These are phyloP conservation scores for Callaeas wilsoni DNA, from an alignment of 2,113 vertebrate species.

Conservation along the genomic window DNA sequence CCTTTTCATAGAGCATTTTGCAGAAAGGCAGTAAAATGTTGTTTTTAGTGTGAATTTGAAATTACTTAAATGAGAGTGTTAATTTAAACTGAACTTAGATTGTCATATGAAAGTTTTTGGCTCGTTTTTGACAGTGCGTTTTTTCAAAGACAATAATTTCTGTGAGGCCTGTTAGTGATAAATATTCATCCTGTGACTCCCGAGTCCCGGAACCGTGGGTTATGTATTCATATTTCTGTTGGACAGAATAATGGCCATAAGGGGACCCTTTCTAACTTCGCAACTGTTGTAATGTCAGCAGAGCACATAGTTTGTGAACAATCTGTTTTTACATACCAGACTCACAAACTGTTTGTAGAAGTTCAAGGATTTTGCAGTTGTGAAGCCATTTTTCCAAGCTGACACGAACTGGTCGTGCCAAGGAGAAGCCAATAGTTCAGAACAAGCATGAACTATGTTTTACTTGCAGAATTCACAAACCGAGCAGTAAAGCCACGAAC, in stretches of 20 bases:
- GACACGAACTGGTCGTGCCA: not conserved
- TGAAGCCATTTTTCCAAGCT: slow-evolving; percentile 4
- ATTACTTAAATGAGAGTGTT: not conserved
- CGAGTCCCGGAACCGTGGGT: not conserved
- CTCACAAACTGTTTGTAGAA: slow-evolving; percentile 8
- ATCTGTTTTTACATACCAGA: slow-evolving; percentile 9
- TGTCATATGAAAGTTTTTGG: not conserved
- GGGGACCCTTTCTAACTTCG: not conserved
- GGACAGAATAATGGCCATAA: not conserved
- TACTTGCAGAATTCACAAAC: not conserved
- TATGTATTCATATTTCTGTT: not conserved
- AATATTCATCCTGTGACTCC: not conserved
- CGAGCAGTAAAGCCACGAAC: not conserved
- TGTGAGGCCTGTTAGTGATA: not conserved
- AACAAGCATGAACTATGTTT: not conserved
- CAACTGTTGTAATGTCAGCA: not conserved
- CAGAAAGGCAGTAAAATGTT: not conserved
- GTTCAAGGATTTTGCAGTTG: slow-evolving; percentile 49
- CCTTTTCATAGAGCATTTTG: not conserved
- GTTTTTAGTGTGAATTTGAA: not conserved
- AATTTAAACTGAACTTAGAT: not conserved
- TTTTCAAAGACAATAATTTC: not conserved
- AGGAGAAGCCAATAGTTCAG: not conserved
- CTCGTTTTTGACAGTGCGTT: not conserved
- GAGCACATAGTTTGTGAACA: not conserved